Base-by-base conservation (phyloP, 2,888 invertebrate species). In the Eupeodes luniger region DNA sequence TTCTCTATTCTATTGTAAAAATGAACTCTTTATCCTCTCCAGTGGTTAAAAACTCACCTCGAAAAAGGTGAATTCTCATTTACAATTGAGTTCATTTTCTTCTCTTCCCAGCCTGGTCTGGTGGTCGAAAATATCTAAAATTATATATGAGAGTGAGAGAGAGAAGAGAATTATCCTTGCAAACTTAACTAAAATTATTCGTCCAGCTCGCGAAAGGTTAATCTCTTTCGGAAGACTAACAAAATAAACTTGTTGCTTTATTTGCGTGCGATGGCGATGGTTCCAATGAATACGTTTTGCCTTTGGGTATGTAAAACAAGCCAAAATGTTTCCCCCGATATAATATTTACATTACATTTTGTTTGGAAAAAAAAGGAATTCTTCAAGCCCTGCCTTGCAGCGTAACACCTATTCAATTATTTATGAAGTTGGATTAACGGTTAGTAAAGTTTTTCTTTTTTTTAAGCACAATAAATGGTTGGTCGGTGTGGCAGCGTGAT, bases 401-500 rank as follows among this genome's bases (percentile, higher is more conserved):
- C 40, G 11, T 27, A 55, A 51, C 74, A 64, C 85, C 78, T 64
- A 40, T 59, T 76, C 69, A 79, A 83, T 79, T 70, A 86, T 83
- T 87, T 72, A 80, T 87, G 69, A 47, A 70, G 51, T 83, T 83
- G 70, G 76, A 87, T 79, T 75, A 76, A 79, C 55, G 61, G 44
- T 64, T 74, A 49, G 57, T 9, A 66, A 79, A 80, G 49, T 78
- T 82, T 81, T 78, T 49, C 53, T 14, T 6, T 16, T 27, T 53
- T 16, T 27, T 53, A 19, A 34, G 16, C 55, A 19, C 47, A 53
- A 69, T 27, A 27, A 27, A 27, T 27, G 27, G 27, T 27, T 0
- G 27, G 27, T 2, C 27, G 27, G 27, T 27, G 27, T 57, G 9
- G 40, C 40, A 40, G 19, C 19, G 40, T 40, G 40, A 70, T 76